A percentile compares a stretch with the other conserved stretches of the same genome.
Evolutionary conservation across 2,797 vertebrate genomes (phyloP).

Genomic region (Rhynchonycteris naso): DNA sequence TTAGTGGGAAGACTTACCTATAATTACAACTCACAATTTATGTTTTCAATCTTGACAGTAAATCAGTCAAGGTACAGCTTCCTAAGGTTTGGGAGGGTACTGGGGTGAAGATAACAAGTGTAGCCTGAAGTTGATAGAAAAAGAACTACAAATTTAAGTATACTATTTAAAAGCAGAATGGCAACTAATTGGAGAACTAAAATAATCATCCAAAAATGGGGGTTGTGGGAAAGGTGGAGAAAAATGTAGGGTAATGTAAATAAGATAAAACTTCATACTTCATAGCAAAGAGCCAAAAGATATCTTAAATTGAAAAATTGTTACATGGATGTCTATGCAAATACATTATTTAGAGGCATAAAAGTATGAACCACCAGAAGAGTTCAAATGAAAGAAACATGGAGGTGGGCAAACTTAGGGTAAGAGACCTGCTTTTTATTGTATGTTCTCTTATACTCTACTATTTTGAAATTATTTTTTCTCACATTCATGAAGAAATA

Average conservation of each 20-base stretch:
- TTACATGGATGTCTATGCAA: background rate
- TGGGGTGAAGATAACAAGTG: background rate
- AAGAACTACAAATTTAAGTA: background rate
- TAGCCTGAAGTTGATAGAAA: background rate
- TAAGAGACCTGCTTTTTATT: background rate
- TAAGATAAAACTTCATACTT: background rate
- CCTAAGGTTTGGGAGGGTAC: background rate
- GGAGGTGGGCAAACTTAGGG: background rate
- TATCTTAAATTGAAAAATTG: background rate
- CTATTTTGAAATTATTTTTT: constrained; percentile 24
- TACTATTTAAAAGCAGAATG: background rate
- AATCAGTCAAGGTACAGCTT: background rate
- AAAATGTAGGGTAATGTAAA: background rate
- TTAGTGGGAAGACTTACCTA: background rate
- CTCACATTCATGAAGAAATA: background rate
- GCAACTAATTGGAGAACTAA: background rate
- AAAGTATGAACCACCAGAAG: background rate
- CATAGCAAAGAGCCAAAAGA: background rate
- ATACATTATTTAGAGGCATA: background rate
- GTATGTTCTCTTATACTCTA: background rate
- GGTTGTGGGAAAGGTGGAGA: background rate
- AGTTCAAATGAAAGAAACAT: background rate
- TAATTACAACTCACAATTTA: background rate
- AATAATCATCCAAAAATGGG: background rate
- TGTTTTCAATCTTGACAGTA: background rate